Evolutionary conservation across 2,888 invertebrate genomes (phyloP).

Genomic region (Drosophila paramelanica): DNA sequence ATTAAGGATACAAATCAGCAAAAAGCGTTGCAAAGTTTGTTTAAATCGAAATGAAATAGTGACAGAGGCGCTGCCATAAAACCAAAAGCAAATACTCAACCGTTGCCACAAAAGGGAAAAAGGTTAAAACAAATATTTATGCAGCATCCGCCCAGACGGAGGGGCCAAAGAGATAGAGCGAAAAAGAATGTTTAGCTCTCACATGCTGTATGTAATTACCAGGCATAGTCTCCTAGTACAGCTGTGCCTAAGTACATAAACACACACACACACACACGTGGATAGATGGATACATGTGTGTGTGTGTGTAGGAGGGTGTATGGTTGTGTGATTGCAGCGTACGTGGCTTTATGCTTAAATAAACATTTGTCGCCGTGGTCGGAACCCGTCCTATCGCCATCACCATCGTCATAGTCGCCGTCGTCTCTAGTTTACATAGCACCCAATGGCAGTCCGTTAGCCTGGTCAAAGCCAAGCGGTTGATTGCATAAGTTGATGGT

Average conservation of each 20-base stretch:
- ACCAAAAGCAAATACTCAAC: slow-evolving; percentile 73
- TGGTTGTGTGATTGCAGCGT: slow-evolving; percentile 47
- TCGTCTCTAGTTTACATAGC: slow-evolving; percentile 67
- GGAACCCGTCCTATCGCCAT: slow-evolving; percentile 16
- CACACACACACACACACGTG: slow-evolving; percentile 20
- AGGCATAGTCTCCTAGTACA: slow-evolving; percentile 68
- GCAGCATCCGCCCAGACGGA: slow-evolving; percentile 51
- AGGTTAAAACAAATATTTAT: slow-evolving; percentile 79
- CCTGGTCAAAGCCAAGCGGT: slow-evolving; percentile 78
- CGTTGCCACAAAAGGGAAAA: slow-evolving; percentile 63
- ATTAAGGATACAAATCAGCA: slow-evolving; percentile 75
- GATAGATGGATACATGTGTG: not conserved
- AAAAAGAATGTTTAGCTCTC: slow-evolving; percentile 21
- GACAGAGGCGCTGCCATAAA: slow-evolving; percentile 65
- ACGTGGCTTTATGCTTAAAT: slow-evolving; percentile 80
- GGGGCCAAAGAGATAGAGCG: not conserved
- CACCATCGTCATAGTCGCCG: not conserved
- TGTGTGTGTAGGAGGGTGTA: slow-evolving; percentile 26
- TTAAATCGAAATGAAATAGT: slow-evolving; percentile 80
- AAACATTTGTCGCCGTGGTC: slow-evolving; percentile 66
- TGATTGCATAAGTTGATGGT: slow-evolving; percentile 80
- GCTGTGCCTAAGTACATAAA: slow-evolving; percentile 74
- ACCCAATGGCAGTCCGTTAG: slow-evolving; percentile 66
- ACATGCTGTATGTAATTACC: slow-evolving; percentile 74
- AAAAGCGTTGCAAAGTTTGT: slow-evolving; percentile 64